These are phyloP conservation scores for Drosophila hamatofila DNA, from an alignment of 2,888 invertebrate species.

Conservation along the genomic window DNA sequence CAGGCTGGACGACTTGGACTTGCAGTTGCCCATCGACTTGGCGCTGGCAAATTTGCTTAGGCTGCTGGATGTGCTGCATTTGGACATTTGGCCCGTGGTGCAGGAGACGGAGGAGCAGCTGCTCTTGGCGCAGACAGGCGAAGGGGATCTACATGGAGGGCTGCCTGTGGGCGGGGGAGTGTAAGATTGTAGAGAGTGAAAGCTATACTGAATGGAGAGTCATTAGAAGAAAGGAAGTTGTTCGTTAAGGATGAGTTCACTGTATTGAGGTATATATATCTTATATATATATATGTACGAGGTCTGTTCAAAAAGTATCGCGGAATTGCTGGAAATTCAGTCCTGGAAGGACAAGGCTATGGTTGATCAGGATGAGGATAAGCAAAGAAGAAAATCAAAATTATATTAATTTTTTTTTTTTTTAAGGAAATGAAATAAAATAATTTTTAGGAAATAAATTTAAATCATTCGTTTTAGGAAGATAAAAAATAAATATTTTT, in stretches of 20 bases:
- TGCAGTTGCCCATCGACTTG: conserved; percentile 14
- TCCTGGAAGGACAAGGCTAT: no score
- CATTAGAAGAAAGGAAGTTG: not conserved
- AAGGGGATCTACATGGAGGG: not conserved
- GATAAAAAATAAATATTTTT: no score
- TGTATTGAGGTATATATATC: not conserved
- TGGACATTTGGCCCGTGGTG: not conserved
- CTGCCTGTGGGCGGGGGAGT: not conserved
- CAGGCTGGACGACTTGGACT: not conserved
- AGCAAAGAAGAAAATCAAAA: no score
- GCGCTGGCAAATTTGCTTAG: not conserved
- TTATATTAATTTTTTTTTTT: no score
- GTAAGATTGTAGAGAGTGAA: not conserved
- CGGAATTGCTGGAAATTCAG: no score
- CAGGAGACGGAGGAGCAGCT: not conserved
- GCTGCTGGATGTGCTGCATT: conserved; percentile 27
- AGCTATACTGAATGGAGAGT: not conserved
- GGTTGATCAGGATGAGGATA: no score
- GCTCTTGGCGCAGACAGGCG: not conserved
- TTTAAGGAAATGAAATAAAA: no score
- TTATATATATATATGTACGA: not conserved
- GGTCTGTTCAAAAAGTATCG: not conserved
- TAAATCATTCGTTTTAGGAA: no score
- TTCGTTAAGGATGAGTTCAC: no score
- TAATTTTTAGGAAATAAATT: no score